These are phyloP conservation scores for Ispidina picta DNA, from an alignment of 2,797 vertebrate genomes.

Conservation along the genomic window DNA sequence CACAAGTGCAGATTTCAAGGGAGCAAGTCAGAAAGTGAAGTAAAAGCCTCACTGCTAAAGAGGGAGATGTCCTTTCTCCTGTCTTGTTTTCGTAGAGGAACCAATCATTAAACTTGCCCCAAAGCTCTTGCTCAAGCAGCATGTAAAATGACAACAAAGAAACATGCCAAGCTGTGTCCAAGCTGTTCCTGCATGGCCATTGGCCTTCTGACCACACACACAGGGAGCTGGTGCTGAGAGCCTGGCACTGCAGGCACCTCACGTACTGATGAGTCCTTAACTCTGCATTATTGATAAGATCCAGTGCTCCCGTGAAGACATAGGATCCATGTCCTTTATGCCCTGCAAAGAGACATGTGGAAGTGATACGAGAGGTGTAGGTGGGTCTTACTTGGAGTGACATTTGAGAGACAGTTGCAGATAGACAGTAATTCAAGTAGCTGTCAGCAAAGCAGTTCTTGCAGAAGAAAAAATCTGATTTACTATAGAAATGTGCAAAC, in stretches of 20 bases:
- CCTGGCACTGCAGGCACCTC: neutral
- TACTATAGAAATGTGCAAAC: neutral
- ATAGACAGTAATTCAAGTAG: neutral
- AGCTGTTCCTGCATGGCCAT: neutral
- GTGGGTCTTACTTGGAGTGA: neutral
- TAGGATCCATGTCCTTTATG: neutral
- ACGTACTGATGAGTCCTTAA: neutral
- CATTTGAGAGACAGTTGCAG: neutral
- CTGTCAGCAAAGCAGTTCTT: neutral
- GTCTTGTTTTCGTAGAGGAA: neutral
- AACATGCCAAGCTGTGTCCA: neutral
- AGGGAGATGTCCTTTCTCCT: neutral
- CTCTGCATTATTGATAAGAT: neutral
- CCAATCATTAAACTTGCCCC: neutral
- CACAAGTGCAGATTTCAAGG: neutral
- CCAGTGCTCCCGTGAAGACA: neutral
- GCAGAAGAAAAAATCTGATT: neutral
- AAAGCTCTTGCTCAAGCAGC: neutral
- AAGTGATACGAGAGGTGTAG: neutral
- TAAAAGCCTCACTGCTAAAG: neutral
- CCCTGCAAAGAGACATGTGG: neutral
- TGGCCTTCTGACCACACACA: neutral
- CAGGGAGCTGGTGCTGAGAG: neutral
- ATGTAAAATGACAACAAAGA: neutral
- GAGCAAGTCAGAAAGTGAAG: neutral